Evolutionary conservation across 2,113 vertebrate species (phyloP).

Genomic region (Marmota monax): DNA sequence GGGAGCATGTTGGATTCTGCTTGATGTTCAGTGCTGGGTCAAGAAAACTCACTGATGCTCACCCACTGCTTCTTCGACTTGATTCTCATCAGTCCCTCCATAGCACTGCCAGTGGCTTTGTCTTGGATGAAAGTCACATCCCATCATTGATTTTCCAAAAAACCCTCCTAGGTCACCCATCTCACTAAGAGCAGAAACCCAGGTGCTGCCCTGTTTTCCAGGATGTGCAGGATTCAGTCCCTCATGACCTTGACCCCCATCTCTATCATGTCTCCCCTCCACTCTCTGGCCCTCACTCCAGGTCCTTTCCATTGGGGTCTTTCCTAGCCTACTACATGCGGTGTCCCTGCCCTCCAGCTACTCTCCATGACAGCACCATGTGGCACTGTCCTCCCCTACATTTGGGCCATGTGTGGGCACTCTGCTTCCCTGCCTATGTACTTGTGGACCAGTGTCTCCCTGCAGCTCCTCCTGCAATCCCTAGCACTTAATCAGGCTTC

Average conservation of each 20-base stretch:
- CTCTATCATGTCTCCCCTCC: too few species aligned
- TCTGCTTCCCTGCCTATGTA: neutral
- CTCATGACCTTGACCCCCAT: neutral
- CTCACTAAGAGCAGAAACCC: too few species aligned
- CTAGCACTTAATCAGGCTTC: neutral
- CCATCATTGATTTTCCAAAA: neutral
- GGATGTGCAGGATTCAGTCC: neutral
- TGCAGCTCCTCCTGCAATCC: neutral
- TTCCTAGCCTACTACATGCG: neutral
- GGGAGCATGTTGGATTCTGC: too few species aligned
- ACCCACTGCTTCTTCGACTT: too few species aligned
- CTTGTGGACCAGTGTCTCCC: neutral
- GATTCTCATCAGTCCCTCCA: too few species aligned
- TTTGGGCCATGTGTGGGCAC: neutral
- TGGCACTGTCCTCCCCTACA: neutral
- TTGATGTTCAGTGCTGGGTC: too few species aligned
- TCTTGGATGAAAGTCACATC: neutral
- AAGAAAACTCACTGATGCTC: too few species aligned
- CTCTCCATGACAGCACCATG: accelerated
- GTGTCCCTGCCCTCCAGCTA: neutral
- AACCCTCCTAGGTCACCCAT: neutral
- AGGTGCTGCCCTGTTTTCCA: too few species aligned
- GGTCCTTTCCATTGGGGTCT: neutral
- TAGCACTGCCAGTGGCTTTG: neutral
- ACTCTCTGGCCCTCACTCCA: too few species aligned